Base-by-base conservation (phyloP, 2,888 invertebrate genomes). In the Cordilura impudica region DNA sequence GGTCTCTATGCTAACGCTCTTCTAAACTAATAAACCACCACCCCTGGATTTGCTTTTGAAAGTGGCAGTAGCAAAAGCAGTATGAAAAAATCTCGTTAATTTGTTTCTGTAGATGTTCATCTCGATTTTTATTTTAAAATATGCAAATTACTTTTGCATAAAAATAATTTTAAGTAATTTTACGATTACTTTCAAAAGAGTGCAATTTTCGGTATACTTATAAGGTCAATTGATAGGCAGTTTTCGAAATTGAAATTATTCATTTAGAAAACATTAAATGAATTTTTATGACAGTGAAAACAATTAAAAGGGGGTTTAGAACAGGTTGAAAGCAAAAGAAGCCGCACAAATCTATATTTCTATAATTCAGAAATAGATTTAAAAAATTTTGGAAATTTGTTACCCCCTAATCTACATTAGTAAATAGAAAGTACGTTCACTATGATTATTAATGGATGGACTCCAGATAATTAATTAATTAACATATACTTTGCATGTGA, bases 81-180 rank as follows among this genome's bases (percentile, higher is more conserved):
- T 67, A 26, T 63, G 21, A 73, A 58, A 53, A 70, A 18, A 70
- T 74, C 65, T 16, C 67, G 63, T 75, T 75, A 67, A 79, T 75
- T 79, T 79, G 66, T 58, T 75, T 74, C 69, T n/a, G n/a, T 65
- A 54, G 66, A 54, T 66, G 65, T 26, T 74, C 51, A 75, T 67
- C 75, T 67, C 67, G 18, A 45, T 67, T 67, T 66, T 74, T 66
- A 74, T 69, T 70, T 73, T 65, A 71, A 79, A 79, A 75, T 74
- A 79, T 74, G 78, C 78, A 79, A 79, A 79, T 76, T 71, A 58
- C 58, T 51, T 70, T 58, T 74, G 67, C 71, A 65, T 58, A 63
- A 45, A 78, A 70, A 74, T 74, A 70, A 74, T 74, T 78, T 69
- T 63, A 72, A 67, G 67, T 69, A 78, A 63, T 73, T 71, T 63